phyloP scores from a whole-genome alignment of 2,888 invertebrate species.

The Lasioglossum vierecki region DNA sequence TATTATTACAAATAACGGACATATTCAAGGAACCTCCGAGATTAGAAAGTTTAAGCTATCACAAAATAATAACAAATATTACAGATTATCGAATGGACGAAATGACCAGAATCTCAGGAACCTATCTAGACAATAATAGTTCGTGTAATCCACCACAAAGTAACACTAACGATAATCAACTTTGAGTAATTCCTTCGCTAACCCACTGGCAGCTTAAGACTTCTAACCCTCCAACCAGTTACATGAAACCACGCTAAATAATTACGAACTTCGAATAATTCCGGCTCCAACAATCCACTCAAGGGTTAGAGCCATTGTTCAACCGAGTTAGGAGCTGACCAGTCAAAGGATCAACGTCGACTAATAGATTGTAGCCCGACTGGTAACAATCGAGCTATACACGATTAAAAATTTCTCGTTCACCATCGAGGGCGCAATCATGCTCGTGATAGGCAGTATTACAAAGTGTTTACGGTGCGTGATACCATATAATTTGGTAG shows the following conservation, averaged over 20 bases:
- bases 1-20: no score
- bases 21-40: no score
- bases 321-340: background rate
- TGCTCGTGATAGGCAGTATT: background rate
- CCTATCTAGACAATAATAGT: background rate
- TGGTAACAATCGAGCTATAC: background rate
- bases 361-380: background rate
- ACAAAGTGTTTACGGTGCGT: slow-evolving; percentile 21
- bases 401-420: slow-evolving; percentile 8
- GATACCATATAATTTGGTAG: slow-evolving; percentile 45
- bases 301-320: background rate
- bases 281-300: background rate
- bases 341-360: slow-evolving; percentile 11
- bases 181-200: background rate
- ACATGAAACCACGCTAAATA: background rate
- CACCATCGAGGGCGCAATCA: slow-evolving; percentile 22
- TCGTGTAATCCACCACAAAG: background rate
- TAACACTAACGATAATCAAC: background rate
- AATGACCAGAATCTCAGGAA: background rate
- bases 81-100: no score
- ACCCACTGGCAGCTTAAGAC: background rate
- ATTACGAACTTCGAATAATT: background rate
- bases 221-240: background rate
- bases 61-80: no score
- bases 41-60: no score